Conservation (phyloP, 2,888 invertebrate species). For the Pristionchus arcanus region DNA sequence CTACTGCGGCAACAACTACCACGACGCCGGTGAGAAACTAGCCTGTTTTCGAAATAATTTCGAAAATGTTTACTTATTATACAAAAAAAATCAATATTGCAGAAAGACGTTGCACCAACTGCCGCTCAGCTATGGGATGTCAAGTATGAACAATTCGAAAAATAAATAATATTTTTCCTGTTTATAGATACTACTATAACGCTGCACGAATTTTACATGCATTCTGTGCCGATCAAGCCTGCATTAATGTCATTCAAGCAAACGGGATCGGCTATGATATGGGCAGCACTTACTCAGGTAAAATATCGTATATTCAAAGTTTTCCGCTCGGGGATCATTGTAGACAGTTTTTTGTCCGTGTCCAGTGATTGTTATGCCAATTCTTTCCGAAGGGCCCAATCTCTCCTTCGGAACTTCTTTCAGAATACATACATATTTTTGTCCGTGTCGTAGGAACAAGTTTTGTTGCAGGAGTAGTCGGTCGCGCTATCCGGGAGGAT, state of each 20-base stretch:
- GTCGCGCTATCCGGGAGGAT: background rate
- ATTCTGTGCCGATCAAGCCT: slow-evolving; percentile 1
- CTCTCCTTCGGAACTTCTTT: background rate
- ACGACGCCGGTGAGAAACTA: background rate
- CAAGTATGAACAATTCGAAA: background rate
- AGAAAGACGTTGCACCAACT: background rate
- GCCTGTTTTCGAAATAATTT: too few relatives aligned
- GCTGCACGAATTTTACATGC: background rate
- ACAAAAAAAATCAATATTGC: too few relatives aligned
- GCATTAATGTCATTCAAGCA: background rate
- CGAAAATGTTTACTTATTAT: too few relatives aligned
- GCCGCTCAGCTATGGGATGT: background rate
- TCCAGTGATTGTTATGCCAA: background rate
- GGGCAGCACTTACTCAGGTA: background rate
- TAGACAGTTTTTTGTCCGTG: too few relatives aligned
- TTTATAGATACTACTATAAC: slow-evolving; percentile 10
- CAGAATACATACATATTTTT: background rate
- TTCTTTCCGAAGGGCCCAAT: too few relatives aligned
- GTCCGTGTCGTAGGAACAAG: background rate
- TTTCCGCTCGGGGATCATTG: too few relatives aligned
- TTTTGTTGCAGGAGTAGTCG: background rate
- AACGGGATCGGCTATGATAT: background rate
- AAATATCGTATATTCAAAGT: too few relatives aligned
- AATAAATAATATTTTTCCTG: background rate
- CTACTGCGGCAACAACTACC: background rate